These are phyloP conservation scores for Eugnorisma glareosa DNA, from an alignment of 2,888 invertebrate species.

Conservation along the genomic window DNA sequence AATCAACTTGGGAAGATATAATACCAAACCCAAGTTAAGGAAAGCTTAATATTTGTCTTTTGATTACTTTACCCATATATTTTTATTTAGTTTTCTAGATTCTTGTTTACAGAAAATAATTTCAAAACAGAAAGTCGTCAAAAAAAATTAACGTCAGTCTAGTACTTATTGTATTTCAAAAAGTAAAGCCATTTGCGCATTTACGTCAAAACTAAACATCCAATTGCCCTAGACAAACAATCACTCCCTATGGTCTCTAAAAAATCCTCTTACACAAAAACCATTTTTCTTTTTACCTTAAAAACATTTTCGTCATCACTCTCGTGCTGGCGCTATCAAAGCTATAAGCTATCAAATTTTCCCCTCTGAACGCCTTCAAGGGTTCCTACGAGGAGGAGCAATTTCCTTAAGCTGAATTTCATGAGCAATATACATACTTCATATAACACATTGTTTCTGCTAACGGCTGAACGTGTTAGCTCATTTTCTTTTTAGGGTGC, in stretches of 20 bases:
- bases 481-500: constrained; percentile 73
- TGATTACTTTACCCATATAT: background rate
- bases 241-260: constrained; percentile 26
- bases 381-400: constrained; percentile 84
- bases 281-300: constrained; percentile 65
- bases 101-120: background rate
- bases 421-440: constrained; percentile 85
- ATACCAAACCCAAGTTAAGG: background rate
- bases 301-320: constrained; percentile 76
- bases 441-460: constrained; percentile 83
- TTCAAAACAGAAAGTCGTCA: background rate
- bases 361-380: constrained; percentile 81
- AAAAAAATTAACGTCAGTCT: background rate
- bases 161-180: background rate
- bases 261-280: constrained; percentile 42
- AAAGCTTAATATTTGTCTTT: background rate
- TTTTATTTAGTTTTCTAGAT: constrained; percentile 10
- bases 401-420: constrained; percentile 89
- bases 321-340: constrained; percentile 79
- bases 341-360: constrained; percentile 88
- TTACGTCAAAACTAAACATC: constrained; percentile 33
- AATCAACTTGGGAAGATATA: background rate
- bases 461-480: constrained; percentile 77
- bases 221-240: constrained; percentile 48
- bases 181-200: constrained; percentile 24